Evolutionary conservation across 2,797 vertebrate species (phyloP).

Genomic region (Oryzias sinensis): DNA sequence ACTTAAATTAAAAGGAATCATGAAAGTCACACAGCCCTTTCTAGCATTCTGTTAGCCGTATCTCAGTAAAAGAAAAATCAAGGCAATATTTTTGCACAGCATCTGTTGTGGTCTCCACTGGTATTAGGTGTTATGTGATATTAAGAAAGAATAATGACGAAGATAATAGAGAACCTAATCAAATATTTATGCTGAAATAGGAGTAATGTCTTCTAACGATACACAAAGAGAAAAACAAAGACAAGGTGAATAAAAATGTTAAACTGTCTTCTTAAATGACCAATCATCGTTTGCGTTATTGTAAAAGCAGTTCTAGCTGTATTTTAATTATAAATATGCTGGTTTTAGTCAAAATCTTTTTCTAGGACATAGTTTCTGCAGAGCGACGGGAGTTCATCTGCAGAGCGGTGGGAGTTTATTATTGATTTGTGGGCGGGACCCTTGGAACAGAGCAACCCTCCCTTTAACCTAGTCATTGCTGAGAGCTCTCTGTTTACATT

Average conservation of each 20-base stretch:
- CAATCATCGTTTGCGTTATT: not conserved
- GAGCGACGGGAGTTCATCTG: too few relatives aligned
- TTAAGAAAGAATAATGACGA: slow-evolving; percentile 34
- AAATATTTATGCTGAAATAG: slow-evolving; percentile 53
- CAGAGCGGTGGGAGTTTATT: too few relatives aligned
- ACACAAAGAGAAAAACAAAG: slow-evolving; percentile 16
- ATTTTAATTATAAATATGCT: too few relatives aligned
- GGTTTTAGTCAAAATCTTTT: too few relatives aligned
- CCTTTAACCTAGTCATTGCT: too few relatives aligned
- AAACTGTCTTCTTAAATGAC: slow-evolving; percentile 9
- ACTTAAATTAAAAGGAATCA: not conserved
- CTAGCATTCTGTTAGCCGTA: slow-evolving; percentile 2
- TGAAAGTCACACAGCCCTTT: not conserved
- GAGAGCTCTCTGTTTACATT: too few relatives aligned
- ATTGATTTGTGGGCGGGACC: too few relatives aligned
- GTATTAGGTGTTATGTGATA: slow-evolving; percentile 33
- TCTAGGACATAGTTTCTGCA: too few relatives aligned
- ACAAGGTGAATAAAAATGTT: not conserved
- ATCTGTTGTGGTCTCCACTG: slow-evolving; percentile 31
- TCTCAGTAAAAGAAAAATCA: slow-evolving; percentile 16
- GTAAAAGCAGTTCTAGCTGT: too few relatives aligned
- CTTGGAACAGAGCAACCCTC: too few relatives aligned
- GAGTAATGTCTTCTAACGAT: slow-evolving; percentile 21
- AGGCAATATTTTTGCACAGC: slow-evolving; percentile 42
- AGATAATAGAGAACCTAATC: slow-evolving; percentile 27